These are phyloP conservation scores for Amblyjoppa proteus DNA, from an alignment of 2,888 invertebrate genomes.

Conservation along the genomic window DNA sequence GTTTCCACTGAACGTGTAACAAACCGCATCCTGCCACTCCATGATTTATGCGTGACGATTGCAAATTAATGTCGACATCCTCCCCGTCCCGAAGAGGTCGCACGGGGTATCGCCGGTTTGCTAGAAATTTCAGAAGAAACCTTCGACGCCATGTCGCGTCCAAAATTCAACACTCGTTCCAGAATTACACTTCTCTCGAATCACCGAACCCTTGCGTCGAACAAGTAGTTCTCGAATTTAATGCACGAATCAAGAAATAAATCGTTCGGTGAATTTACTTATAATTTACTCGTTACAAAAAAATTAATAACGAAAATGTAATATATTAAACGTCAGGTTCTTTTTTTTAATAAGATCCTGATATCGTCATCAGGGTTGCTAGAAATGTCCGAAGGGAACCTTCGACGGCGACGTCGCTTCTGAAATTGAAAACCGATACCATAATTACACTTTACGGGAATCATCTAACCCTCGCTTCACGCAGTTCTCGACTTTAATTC, in stretches of 20 bases:
- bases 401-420: neutral
- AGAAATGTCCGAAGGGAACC: neutral
- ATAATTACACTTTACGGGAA: slow-evolving; percentile 4
- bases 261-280: neutral
- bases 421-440: neutral
- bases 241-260: neutral
- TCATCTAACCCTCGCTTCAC: neutral
- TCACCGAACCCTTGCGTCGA: neutral
- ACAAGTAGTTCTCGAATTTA: neutral
- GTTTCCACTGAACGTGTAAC: slow-evolving; percentile 52
- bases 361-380: no score
- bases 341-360: no score
- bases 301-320: no score
- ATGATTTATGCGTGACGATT: slow-evolving; percentile 75
- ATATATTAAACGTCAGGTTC: no score
- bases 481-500: neutral
- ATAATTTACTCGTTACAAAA: no score
- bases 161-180: neutral
- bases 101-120: neutral
- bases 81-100: slow-evolving; percentile 53
- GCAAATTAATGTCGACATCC: slow-evolving; percentile 76
- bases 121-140: neutral
- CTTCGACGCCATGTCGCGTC: neutral
- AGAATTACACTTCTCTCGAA: slow-evolving; percentile 5
- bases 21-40: slow-evolving; percentile 35